Evolutionary conservation across 2,113 vertebrate species (phyloP), one percentile per base, ranked within the genome.

Genomic region (Gymnogyps californianus): DNA sequence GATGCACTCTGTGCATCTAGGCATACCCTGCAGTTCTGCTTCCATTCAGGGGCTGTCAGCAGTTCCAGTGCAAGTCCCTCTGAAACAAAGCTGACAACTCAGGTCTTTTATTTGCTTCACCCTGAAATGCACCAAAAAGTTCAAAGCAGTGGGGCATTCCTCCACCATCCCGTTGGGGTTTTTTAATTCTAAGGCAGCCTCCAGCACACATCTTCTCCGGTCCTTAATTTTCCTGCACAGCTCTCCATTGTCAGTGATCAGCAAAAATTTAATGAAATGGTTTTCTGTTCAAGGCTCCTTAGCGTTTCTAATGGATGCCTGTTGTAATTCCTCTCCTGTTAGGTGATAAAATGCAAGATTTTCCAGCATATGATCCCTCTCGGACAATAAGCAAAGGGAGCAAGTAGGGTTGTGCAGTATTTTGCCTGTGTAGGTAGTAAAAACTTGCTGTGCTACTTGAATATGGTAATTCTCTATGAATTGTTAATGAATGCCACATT

Each of bases 391-490:
- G 42, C 29, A 76, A 80, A 83, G 70, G 67, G 32, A 65, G 15
- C 46, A 52, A 76, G 66, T 20, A 46, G n/a, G 40, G 36, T 26
- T 95, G 52, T 87, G 87, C 47, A 44, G 91, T n/a, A 16, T 85
- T 92, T 93, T 93, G 87, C 51, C 66, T 80, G 42, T 75, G 64
- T 91, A 90, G 84, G 89, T 83, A 80, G 58, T 14, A 36, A 87
- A 57, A 96, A 90, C 83, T 96, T 93, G 93, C 78, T 95, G 89
- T 90, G 89, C 91, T 83, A 28, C 87, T 95, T 88, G 54, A 94
- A 85, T 89, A 80, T 82, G 94, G 62, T 96, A 91, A 91, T 91
- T 90, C 11, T 34, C 36, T 20, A 44, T 87, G 80, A 94, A 95
- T 78, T 92, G 81, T 91, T 96, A 91, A 94, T 92, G 72, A 84